Conservation (phyloP, 2,113 vertebrate genomes). For the Catagonus wagneri region DNA sequence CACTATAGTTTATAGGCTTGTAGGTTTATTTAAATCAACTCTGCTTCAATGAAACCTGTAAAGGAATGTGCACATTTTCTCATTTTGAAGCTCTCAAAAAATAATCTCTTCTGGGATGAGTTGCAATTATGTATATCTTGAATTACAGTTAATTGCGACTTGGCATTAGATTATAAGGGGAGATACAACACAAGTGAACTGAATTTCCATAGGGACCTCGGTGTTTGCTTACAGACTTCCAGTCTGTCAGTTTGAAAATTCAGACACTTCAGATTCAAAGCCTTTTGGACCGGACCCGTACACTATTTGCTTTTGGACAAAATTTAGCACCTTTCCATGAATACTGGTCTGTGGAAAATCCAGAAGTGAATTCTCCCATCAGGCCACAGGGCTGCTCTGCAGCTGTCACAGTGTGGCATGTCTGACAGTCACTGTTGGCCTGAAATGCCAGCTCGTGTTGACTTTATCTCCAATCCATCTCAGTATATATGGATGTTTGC, state of each 20-base stretch:
- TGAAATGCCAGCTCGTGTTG: slow-evolving; percentile 49
- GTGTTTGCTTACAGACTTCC: not conserved
- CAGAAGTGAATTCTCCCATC: not conserved
- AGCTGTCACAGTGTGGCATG: not conserved
- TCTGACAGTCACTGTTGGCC: slow-evolving; percentile 73
- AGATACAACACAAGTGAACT: not conserved
- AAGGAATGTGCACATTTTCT: slow-evolving; percentile 70
- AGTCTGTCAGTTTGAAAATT: slow-evolving; percentile 35
- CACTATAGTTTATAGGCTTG: not conserved
- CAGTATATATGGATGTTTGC: slow-evolving; percentile 78
- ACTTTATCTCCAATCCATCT: slow-evolving; percentile 78
- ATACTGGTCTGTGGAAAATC: not conserved
- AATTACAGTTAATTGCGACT: slow-evolving; percentile 71
- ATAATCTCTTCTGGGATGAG: slow-evolving; percentile 60
- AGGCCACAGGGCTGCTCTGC: not conserved
- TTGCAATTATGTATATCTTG: slow-evolving; percentile 64
- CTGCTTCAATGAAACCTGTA: slow-evolving; percentile 53
- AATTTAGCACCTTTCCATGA: not conserved
- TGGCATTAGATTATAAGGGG: slow-evolving; percentile 55
- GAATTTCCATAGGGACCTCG: slow-evolving; percentile 7
- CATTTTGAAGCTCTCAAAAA: slow-evolving; percentile 65
- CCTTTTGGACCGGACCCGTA: not conserved
- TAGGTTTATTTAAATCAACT: slow-evolving; percentile 55
- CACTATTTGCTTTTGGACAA: not conserved
- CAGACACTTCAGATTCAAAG: not conserved